Conservation (phyloP, 2,888 invertebrate species). For the Oxytorus armatus region DNA sequence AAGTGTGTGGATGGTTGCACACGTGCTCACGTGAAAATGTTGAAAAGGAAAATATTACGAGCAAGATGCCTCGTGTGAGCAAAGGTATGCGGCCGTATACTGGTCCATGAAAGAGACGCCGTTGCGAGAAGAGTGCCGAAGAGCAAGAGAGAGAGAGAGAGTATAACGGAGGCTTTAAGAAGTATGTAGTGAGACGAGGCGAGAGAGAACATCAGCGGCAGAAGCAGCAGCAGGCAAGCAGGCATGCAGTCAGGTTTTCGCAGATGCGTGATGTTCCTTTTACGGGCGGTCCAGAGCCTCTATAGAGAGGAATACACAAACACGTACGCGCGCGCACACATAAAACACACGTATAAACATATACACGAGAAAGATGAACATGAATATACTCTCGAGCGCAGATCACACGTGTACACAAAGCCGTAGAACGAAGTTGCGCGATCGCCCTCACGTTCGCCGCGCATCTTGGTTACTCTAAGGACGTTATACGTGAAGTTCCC, state of each 20-base stretch:
- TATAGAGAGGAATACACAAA: constrained; percentile 14
- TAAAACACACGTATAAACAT: too few species aligned
- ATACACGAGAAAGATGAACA: too few species aligned
- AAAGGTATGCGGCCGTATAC: constrained; percentile 48
- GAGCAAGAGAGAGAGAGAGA: constrained; percentile 14
- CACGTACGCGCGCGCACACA: constrained; percentile 68
- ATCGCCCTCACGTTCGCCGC: constrained; percentile 55
- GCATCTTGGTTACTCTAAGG: constrained; percentile 74
- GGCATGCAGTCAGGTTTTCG: constrained; percentile 64
- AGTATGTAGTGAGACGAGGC: constrained; percentile 34
- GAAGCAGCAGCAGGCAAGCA: constrained; percentile 68
- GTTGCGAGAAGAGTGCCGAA: constrained; percentile 27
- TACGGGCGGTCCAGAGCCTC: constrained; percentile 69
- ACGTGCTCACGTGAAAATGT: constrained; percentile 45
- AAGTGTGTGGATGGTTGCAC: not conserved
- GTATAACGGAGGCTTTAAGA: constrained; percentile 49
- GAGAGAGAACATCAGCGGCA: constrained; percentile 52
- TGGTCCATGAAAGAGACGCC: constrained; percentile 44
- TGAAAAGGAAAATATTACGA: constrained; percentile 57
- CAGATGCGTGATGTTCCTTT: constrained; percentile 78
- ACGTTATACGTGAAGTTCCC: constrained; percentile 74
- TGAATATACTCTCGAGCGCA: too few species aligned
- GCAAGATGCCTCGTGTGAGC: constrained; percentile 47
- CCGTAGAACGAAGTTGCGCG: constrained; percentile 17
- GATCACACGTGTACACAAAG: constrained; percentile 4